phyloP scores from a whole-genome alignment of 2,888 invertebrate species.

The Drosophila vallismaia region DNA sequence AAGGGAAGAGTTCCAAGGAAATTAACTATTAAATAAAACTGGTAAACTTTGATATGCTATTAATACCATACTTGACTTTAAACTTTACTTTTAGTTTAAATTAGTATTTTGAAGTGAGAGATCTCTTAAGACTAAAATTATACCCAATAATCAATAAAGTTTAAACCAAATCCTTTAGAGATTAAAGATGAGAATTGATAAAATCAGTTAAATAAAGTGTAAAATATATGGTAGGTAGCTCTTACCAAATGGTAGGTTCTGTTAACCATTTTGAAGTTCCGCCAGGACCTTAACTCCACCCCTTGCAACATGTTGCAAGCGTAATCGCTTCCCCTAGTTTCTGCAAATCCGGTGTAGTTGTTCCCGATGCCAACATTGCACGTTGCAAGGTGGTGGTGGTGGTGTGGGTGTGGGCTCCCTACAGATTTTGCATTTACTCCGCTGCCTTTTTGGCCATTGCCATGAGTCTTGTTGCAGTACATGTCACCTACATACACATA shows the following conservation, averaged over 20 bases:
- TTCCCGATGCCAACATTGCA: not conserved
- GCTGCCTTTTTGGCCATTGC: constrained; percentile 69
- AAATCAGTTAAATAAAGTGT: not conserved
- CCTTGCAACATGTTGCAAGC: constrained; percentile 78
- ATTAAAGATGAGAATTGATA: not conserved
- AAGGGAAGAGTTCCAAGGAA: too few species aligned
- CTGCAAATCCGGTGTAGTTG: not conserved
- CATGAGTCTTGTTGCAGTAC: constrained; percentile 65
- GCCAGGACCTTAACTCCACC: constrained; percentile 63
- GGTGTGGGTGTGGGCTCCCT: constrained; percentile 55
- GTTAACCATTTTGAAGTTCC: not conserved
- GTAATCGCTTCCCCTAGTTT: constrained; percentile 72
- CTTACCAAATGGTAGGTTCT: not conserved
- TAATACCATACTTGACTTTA: too few species aligned
- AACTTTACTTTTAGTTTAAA: too few species aligned
- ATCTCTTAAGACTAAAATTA: too few species aligned
- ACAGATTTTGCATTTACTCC: constrained; percentile 69
- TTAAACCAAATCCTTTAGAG: not conserved
- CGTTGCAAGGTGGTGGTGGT: not conserved
- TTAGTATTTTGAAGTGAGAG: too few species aligned
- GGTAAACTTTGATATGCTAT: too few species aligned
- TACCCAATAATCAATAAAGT: not conserved
- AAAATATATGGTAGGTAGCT: not conserved
- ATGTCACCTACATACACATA: constrained; percentile 74
- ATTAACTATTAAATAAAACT: too few species aligned